Evolutionary conservation across 2,888 invertebrate species (phyloP).

Genomic region (Deilephila elpenor): DNA sequence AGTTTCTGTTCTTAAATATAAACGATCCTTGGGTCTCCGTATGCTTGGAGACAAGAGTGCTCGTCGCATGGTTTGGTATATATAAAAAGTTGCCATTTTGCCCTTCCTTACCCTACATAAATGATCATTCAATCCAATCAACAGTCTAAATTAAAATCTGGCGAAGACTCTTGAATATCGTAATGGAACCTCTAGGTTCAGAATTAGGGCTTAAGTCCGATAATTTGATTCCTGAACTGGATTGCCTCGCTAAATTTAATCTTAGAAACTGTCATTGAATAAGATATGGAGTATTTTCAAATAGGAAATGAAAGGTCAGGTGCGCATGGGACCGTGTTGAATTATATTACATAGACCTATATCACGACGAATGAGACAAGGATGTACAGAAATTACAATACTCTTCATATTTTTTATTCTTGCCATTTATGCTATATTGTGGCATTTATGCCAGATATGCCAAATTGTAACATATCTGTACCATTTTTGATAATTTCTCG

Average conservation of each 20-base stretch:
- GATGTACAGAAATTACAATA: background rate
- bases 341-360: conserved; percentile 15
- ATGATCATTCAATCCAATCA: background rate
- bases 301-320: conserved; percentile 27
- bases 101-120: too few relatives aligned
- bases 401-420: background rate
- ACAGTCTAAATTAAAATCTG: background rate
- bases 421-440: too few relatives aligned
- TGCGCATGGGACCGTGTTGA: conserved; percentile 3
- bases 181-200: background rate
- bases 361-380: background rate
- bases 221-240: background rate
- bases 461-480: too few relatives aligned
- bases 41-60: too few relatives aligned
- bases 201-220: background rate
- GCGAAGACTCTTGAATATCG: conserved; percentile 6
- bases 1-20: too few relatives aligned
- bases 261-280: conserved; percentile 29
- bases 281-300: conserved; percentile 22
- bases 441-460: too few relatives aligned
- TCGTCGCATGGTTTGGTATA: too few relatives aligned
- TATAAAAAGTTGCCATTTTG: too few relatives aligned
- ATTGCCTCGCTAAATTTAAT: conserved; percentile 21
- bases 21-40: too few relatives aligned
- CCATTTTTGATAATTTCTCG: too few relatives aligned